phyloP scores from a whole-genome alignment of 2,113 vertebrate genomes.

The Ageneiosus marmoratus region DNA sequence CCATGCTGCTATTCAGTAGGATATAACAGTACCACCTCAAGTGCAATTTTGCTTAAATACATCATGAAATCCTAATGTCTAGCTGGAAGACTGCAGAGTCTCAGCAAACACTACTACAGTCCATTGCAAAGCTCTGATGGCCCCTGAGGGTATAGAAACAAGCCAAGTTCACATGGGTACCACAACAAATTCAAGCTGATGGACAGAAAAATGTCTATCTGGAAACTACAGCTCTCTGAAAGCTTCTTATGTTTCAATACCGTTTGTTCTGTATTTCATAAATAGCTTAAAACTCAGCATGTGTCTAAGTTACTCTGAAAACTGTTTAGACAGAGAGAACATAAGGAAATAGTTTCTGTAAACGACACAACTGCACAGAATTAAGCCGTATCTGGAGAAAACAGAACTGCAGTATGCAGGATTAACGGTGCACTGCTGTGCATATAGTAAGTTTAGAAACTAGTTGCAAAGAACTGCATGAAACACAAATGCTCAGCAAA shows the following conservation, averaged over 20 bases:
- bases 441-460: neutral
- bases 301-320: neutral
- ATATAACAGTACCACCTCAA: no score
- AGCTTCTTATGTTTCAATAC: neutral
- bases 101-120: neutral
- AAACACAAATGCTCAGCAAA: slow-evolving; percentile 25
- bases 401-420: neutral
- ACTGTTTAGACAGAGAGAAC: neutral
- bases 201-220: neutral
- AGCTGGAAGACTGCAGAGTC: neutral
- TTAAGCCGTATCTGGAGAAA: neutral
- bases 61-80: neutral
- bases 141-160: neutral
- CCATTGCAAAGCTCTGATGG: neutral
- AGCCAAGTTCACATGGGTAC: neutral
- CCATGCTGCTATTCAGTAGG: no score
- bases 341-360: neutral
- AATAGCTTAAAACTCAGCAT: neutral
- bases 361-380: neutral
- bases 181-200: neutral
- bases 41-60: neutral
- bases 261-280: neutral
- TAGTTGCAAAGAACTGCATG: neutral
- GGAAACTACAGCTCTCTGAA: neutral
- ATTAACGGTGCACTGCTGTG: neutral